Conservation (phyloP, 2,113 vertebrate genomes). For the Candoia aspera region DNA sequence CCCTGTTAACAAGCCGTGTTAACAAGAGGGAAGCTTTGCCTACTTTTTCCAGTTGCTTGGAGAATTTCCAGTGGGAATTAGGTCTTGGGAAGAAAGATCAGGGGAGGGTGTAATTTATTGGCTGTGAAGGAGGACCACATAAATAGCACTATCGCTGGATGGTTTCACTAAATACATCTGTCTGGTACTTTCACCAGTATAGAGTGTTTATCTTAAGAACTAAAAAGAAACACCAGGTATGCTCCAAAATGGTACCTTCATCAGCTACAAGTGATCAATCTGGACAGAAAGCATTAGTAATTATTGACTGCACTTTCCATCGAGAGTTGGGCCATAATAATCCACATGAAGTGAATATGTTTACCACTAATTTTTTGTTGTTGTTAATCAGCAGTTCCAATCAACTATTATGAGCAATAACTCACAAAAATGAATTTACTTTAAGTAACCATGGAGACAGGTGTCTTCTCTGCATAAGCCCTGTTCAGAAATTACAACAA, state of each 20-base stretch:
- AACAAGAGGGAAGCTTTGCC: not conserved
- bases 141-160: not conserved
- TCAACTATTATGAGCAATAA: slow-evolving; percentile 44
- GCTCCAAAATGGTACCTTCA: slow-evolving; percentile 20
- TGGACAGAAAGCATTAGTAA: slow-evolving; percentile 39
- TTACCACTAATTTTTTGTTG: slow-evolving; percentile 53
- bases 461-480: slow-evolving; percentile 53
- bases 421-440: slow-evolving; percentile 53
- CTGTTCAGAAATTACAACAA: not conserved
- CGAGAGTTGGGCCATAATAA: slow-evolving; percentile 52
- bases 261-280: slow-evolving; percentile 44
- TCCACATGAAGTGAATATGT: slow-evolving; percentile 51
- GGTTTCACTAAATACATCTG: slow-evolving; percentile 3
- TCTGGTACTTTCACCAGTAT: slow-evolving; percentile 40
- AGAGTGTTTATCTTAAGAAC: slow-evolving; percentile 36
- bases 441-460: slow-evolving; percentile 56
- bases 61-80: not conserved
- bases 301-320: slow-evolving; percentile 48
- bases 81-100: not conserved
- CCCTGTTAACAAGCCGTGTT: not conserved
- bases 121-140: not conserved
- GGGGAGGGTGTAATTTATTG: not conserved
- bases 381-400: slow-evolving; percentile 50
- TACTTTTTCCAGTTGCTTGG: not conserved
- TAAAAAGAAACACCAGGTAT: slow-evolving; percentile 51